Conservation (phyloP, 2,113 vertebrate genomes). For the Choloepus hoffmanni region DNA sequence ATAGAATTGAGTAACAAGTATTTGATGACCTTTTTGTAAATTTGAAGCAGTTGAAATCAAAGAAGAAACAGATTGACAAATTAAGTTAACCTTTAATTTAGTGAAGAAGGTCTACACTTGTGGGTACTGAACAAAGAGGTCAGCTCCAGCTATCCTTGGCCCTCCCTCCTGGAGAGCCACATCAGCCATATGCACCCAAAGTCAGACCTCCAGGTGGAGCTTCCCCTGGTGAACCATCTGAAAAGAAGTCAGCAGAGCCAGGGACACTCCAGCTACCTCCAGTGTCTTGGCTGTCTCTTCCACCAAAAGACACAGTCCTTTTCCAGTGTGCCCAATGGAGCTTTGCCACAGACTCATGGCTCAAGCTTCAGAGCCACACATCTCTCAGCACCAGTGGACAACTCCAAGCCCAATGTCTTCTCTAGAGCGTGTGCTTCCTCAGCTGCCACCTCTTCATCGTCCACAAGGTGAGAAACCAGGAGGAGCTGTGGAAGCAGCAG, state of each 20-base stretch:
- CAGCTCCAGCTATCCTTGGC: constrained; percentile 91
- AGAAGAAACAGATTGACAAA: background rate
- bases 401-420: constrained; percentile 93
- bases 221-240: constrained; percentile 84
- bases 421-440: constrained; percentile 95
- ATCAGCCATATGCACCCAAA: constrained; percentile 97
- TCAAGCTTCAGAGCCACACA: constrained; percentile 94
- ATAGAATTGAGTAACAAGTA: too few species aligned
- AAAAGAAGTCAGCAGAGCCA: constrained; percentile 83
- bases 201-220: constrained; percentile 81
- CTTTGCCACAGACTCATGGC: constrained; percentile 87
- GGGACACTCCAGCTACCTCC: constrained; percentile 68
- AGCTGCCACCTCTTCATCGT: constrained; percentile 96
- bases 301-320: constrained; percentile 90
- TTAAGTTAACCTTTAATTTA: background rate
- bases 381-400: constrained; percentile 92
- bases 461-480: constrained; percentile 93
- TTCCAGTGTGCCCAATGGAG: constrained; percentile 95
- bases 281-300: constrained; percentile 67
- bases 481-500: constrained; percentile 64
- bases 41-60: background rate
- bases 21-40: too few species aligned
- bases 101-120: too few species aligned
- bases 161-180: constrained; percentile 95
- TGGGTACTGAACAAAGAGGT: constrained; percentile 93